Base-by-base conservation (phyloP, 2,888 invertebrate genomes). In the Apomyelois bistriatella region DNA sequence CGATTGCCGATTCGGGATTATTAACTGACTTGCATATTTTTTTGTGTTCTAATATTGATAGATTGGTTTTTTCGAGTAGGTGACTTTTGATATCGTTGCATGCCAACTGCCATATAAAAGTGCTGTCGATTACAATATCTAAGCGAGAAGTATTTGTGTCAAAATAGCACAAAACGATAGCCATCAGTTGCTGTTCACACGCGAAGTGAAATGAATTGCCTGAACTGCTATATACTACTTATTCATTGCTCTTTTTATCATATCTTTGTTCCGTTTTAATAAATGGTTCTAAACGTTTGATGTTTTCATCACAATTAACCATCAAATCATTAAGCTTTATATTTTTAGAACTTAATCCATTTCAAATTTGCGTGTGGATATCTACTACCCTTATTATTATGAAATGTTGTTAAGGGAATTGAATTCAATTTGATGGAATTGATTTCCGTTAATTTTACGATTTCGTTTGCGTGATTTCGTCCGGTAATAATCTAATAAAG, bases 41-140 rank as follows among this genome's bases (percentile, higher is more conserved):
- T 90, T 90, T 90, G 87, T 90, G 82, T 87, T 85, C 80, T 90
- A 89, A 88, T 90, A 89, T 90, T 90, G 90, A 90, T 90, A 88
- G 90, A 90, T 90, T 78, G 83, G 79, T 83, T 87, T 85, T 85
- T 86, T 87, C 75, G 74, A 85, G 84, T 80, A 77, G 74, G 75
- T 79, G 79, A 77, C 78, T 83, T 79, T 84, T 76, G 74, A 77
- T 77, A 81, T 78, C 74, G 76, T 79, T 85, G 78, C 76, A 68
- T 65, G 65, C 64, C 63, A 65, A 66, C 68, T 64, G 66, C 60
- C 62, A 61, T 58, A 62, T 65, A 77, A 9, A 74, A 81, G 80
- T 80, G 74, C 71, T 63, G 70, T 70, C 71, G 76, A 81, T 82
- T 82, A 77, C 73, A 77, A 78, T 81, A 76, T 82, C 74, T 70